These are phyloP conservation scores for Linepithema humile DNA, from an alignment of 1,140 invertebrate species.

Conservation along the genomic window DNA sequence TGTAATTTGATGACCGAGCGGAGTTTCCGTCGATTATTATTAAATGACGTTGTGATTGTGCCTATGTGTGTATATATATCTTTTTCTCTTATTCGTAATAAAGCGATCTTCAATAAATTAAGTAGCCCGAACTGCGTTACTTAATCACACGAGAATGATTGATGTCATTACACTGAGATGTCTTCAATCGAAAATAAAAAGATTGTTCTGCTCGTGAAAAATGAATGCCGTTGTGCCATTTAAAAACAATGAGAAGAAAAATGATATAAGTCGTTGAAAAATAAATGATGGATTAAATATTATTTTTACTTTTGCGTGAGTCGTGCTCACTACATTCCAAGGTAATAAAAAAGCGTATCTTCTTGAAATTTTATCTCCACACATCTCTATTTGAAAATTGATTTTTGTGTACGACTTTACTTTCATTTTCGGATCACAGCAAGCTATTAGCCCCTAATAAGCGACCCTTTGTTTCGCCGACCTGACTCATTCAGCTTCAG, in stretches of 20 bases:
- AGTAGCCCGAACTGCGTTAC: no score
- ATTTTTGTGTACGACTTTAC: conserved; percentile 8
- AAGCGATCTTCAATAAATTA: neutral
- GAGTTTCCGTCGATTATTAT: conserved; percentile 15
- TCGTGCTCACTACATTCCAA: no score
- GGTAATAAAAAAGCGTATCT: no score
- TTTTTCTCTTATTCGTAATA: neutral
- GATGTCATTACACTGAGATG: neutral
- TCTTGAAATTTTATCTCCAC: no score
- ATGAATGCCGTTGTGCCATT: neutral
- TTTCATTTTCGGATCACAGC: conserved; percentile 30
- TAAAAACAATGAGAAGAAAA: neutral
- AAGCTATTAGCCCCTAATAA: conserved; percentile 15
- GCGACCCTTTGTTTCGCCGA: conserved; percentile 25
- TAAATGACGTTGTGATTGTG: neutral
- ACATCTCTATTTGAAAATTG: neutral
- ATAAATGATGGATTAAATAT: no score
- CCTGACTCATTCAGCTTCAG: conserved; percentile 13
- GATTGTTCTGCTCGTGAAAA: neutral
- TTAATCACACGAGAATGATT: neutral
- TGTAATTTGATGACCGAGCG: conserved; percentile 33
- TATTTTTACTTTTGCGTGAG: no score
- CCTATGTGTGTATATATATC: neutral
- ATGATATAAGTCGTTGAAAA: neutral
- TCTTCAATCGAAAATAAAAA: neutral